These are phyloP conservation scores for Myathropa florea DNA, from an alignment of 2,888 invertebrate genomes.

Conservation along the genomic window DNA sequence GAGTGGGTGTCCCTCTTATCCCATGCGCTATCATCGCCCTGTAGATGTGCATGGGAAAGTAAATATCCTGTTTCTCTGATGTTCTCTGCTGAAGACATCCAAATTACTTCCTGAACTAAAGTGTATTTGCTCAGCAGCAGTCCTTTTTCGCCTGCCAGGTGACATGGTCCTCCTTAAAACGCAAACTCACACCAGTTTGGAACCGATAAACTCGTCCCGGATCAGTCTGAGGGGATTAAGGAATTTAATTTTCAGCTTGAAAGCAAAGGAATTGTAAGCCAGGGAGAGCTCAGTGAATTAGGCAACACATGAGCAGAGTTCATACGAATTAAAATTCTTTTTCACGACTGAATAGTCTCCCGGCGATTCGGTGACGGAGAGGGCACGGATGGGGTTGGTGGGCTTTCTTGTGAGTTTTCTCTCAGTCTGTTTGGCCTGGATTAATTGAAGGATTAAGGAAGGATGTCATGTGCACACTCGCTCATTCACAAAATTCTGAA, in stretches of 20 bases:
- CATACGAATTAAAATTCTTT: constrained; percentile 37
- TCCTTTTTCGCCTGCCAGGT: not conserved
- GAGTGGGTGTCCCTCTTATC: no score
- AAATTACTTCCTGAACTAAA: constrained; percentile 45
- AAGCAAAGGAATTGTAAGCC: constrained; percentile 3
- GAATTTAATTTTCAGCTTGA: constrained; percentile 46
- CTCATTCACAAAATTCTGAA: not conserved
- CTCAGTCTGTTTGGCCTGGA: constrained; percentile 12
- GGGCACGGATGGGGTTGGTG: not conserved
- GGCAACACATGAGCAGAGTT: constrained; percentile 25
- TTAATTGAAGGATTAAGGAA: constrained; percentile 37
- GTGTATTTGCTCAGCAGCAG: not conserved
- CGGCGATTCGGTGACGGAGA: not conserved
- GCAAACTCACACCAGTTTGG: not conserved
- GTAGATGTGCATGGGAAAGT: constrained; percentile 20
- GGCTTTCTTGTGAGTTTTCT: not conserved
- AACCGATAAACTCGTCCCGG: not conserved
- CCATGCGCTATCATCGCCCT: no score
- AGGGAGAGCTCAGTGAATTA: constrained; percentile 10
- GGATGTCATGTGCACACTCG: constrained; percentile 13
- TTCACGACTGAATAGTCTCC: constrained; percentile 18
- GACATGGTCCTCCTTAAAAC: not conserved
- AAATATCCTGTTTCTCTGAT: constrained; percentile 43
- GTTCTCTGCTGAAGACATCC: constrained; percentile 21
- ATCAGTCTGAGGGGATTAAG: constrained; percentile 2